Evolutionary conservation across 2,113 vertebrate species (phyloP), one percentile per base, ranked within the genome.

Genomic region (Ictalurus punctatus): DNA sequence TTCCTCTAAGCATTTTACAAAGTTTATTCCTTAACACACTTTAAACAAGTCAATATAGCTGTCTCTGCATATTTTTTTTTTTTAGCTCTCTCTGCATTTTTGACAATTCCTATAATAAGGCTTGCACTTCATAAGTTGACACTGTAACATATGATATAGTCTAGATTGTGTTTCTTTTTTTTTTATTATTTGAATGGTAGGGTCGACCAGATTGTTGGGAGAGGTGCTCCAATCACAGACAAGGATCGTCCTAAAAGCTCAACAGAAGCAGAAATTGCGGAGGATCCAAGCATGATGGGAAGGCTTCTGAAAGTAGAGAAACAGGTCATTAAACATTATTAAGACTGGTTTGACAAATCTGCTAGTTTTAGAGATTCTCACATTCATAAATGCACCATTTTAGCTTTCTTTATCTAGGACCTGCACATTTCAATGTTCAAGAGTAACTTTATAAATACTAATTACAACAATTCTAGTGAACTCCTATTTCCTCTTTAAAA

Each of bases 231-330:
- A 40, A 95, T 97, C 37, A 93, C 97, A 0, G 98, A 99, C 93
- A 99, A 99, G 91, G 98, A 99, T 87, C 97, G 98, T 17, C 96
- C 96, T 89, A 99, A 99, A 95, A 95, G 96, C 27, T 94, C 96
- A 0, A 93, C 93, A 0, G 98, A 99, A 48, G 93, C 93, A 0
- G 98, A 99, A 90, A 90, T 97, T 52, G 95, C 96, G 0, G 98
- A 99, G 87, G 98, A 99, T 86, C 97, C 97, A 3, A 99, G 98
- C 93, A 99, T 99, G 98, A 99, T 99, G 98, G 98, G 98, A 85
- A 96, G 98, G 13, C 95, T 99, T 63, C 97, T 97, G 52, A 99
- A 99, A 93, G 98, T 99, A 89, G 98, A 99, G 92, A 99, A 99
- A 90, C 98, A 99, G 97, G 98, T 99, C 92, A 54, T 74, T 63